Evolutionary conservation across 2,113 vertebrate genomes (phyloP).

Genomic region (Dipodomys merriami): DNA sequence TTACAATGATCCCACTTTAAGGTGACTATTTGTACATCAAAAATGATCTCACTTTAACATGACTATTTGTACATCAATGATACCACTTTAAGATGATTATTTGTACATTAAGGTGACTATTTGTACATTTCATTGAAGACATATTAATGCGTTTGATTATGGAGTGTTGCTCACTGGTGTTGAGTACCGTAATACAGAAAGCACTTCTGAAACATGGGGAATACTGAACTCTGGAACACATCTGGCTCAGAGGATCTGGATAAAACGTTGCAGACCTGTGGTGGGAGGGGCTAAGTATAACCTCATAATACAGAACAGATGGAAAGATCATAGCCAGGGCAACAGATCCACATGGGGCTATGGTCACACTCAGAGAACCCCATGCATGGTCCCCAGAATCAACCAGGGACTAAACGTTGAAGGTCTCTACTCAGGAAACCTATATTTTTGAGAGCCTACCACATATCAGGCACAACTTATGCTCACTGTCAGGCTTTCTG

Average conservation of each 20-base stretch:
- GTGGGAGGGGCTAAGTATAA: not conserved
- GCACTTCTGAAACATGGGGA: slow-evolving; percentile 5
- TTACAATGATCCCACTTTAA: not conserved
- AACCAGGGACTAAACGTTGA: not conserved
- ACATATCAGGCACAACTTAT: not conserved
- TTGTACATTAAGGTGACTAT: not conserved
- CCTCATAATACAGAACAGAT: slow-evolving; percentile 16
- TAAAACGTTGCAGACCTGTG: not conserved
- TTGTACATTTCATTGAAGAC: not conserved
- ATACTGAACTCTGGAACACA: slow-evolving; percentile 12
- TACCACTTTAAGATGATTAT: not conserved
- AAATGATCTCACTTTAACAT: not conserved
- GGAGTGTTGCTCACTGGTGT: not conserved
- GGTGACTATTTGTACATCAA: not conserved
- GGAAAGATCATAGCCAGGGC: not conserved
- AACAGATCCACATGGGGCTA: not conserved
- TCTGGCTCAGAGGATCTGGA: slow-evolving; percentile 51
- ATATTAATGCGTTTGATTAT: slow-evolving; percentile 1
- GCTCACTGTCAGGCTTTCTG: not conserved
- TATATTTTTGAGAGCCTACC: not conserved
- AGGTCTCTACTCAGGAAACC: slow-evolving; percentile 17
- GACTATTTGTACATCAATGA: not conserved
- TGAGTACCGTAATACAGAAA: not conserved
- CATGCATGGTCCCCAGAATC: not conserved
- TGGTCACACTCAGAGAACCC: not conserved